Conservation (phyloP, 2,888 invertebrate species). For the Drosophila neotestacea region DNA sequence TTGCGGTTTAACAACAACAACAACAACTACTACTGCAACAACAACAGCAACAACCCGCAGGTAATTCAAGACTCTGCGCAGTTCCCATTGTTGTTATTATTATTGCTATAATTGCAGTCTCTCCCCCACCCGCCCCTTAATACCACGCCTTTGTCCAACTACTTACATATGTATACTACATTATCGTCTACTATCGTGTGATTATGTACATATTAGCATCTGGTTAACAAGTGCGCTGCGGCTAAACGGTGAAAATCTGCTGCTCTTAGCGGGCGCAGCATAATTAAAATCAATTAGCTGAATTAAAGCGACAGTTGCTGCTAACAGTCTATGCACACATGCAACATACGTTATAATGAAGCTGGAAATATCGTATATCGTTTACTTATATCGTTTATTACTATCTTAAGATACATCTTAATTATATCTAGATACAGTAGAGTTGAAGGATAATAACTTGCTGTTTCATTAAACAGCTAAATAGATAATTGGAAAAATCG, state of each 20-base stretch:
- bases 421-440: not conserved
- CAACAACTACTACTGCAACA: constrained; percentile 6
- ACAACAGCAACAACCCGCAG: constrained; percentile 30
- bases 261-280: constrained; percentile 69
- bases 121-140: not conserved
- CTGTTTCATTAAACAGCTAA: not conserved
- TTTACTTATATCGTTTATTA: not conserved
- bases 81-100: constrained; percentile 72
- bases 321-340: constrained; percentile 37
- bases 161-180: not conserved
- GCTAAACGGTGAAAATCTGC: constrained; percentile 76
- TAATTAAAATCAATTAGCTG: constrained; percentile 76
- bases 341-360: not conserved
- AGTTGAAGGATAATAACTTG: not conserved
- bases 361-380: not conserved
- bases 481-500: too few relatives aligned
- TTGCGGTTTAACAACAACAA: constrained; percentile 62
- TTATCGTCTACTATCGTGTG: constrained; percentile 11
- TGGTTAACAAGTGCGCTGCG: constrained; percentile 76
- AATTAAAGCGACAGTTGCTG: constrained; percentile 48
- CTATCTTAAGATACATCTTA: not conserved
- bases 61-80: constrained; percentile 70
- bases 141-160: not conserved
- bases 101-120: constrained; percentile 60
- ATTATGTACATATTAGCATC: constrained; percentile 68